Conservation (phyloP, 2,113 vertebrate genomes). For the Paratilapia polleni region DNA sequence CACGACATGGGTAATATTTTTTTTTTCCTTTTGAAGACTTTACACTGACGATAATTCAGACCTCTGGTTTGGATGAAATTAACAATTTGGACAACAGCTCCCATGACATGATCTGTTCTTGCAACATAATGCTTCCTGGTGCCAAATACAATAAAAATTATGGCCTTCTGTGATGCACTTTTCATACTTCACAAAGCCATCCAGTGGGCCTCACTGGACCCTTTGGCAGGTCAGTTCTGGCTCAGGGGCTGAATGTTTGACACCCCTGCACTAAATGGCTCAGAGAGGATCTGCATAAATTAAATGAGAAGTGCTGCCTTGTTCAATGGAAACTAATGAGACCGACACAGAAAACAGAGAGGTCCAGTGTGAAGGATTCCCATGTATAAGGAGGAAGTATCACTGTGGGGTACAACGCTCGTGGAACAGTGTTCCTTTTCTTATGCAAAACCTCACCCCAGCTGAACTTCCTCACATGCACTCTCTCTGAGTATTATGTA, state of each 20-base stretch:
- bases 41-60: background rate
- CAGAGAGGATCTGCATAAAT: background rate
- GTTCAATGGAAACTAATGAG: conserved; percentile 8
- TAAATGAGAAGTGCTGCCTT: conserved; percentile 5
- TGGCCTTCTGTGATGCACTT: background rate
- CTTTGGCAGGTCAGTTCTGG: background rate
- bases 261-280: background rate
- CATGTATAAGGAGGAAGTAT: conserved; percentile 43
- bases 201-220: background rate
- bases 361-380: conserved; percentile 6
- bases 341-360: background rate
- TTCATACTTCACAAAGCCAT: background rate
- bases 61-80: background rate
- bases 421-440: conserved; percentile 62
- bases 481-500: conserved; percentile 38
- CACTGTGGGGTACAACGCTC: conserved; percentile 7
- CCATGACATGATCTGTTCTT: background rate
- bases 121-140: background rate
- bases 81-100: background rate
- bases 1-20: background rate
- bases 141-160: background rate
- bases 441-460: conserved; percentile 54
- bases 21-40: background rate
- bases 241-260: background rate
- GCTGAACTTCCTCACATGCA: conserved; percentile 63